Percentiles rank a stretch among this genome's conserved stretches.
These are phyloP conservation scores for Hemicordylus capensis DNA, from an alignment of 2,113 vertebrate species.

Conservation along the genomic window DNA sequence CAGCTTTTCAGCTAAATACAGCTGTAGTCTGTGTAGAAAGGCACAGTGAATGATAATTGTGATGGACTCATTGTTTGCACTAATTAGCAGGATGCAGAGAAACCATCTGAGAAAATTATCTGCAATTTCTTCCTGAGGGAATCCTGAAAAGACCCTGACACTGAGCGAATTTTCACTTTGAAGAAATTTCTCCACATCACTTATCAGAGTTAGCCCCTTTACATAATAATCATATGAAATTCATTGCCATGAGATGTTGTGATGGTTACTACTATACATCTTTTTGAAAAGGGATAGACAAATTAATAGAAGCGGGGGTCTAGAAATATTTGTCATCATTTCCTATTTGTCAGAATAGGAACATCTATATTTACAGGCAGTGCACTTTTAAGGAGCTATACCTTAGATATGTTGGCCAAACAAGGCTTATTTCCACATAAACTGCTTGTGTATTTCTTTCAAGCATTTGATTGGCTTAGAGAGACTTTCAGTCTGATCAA, in stretches of 20 bases:
- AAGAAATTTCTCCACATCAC: no score
- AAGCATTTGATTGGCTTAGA: no score
- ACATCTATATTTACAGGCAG: no score
- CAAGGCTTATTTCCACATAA: no score
- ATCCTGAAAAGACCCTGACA: no score
- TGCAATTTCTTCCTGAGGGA: no score
- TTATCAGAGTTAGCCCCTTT: not conserved
- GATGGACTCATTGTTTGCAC: not conserved
- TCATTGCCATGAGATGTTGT: not conserved
- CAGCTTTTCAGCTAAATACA: not conserved
- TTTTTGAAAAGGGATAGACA: not conserved
- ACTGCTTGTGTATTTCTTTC: no score
- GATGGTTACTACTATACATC: not conserved
- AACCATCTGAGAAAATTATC: no score
- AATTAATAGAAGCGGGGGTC: not conserved
- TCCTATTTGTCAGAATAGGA: not conserved
- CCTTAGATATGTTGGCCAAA: no score
- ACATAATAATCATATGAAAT: not conserved
- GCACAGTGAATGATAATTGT: not conserved
- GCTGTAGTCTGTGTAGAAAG: not conserved
- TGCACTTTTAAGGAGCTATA: no score
- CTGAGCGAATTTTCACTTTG: no score
- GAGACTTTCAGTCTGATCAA: no score
- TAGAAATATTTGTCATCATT: not conserved
- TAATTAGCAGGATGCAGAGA: not conserved